Percentiles rank a stretch among this genome's conserved stretches.
These are phyloP conservation scores for Entomobrya proxima DNA, from an alignment of 2,888 invertebrate species.

Conservation along the genomic window DNA sequence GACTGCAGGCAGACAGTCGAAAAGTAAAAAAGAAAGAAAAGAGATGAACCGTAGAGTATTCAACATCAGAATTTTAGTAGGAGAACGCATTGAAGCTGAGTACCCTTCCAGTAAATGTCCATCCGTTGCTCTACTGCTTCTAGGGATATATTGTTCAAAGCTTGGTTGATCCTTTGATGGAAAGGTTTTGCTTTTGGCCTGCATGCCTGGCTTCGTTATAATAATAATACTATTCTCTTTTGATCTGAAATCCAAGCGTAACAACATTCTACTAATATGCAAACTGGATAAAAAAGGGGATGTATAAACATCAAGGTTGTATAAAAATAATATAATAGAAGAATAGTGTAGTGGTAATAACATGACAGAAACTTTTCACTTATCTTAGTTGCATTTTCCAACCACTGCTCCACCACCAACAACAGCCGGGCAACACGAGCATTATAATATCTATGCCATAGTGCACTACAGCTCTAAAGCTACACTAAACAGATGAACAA, in stretches of 20 bases:
- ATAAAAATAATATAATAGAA: constrained; percentile 1
- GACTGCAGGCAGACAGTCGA: neutral
- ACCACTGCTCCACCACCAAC: too few species aligned
- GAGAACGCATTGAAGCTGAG: neutral
- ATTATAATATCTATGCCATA: too few species aligned
- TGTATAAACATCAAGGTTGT: neutral
- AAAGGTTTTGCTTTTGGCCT: constrained; percentile 39
- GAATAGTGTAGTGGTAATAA: neutral
- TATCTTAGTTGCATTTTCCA: neutral
- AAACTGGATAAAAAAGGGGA: constrained; percentile 21
- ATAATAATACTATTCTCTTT: constrained; percentile 8
- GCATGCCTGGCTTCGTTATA: neutral
- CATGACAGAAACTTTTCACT: constrained; percentile 30
- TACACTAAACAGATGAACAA: neutral
- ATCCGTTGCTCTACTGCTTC: neutral
- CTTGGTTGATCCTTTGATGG: constrained; percentile 52
- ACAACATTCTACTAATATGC: constrained; percentile 8
- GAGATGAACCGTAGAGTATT: constrained; percentile 44
- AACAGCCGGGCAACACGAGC: too few species aligned
- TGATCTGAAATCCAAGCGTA: constrained; percentile 26
- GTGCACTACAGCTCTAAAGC: neutral
- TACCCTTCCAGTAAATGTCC: constrained; percentile 13
- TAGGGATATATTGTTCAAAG: constrained; percentile 7
- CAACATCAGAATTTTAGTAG: too few species aligned
- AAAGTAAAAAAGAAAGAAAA: constrained; percentile 7